Percentiles rank a stretch among this genome's conserved stretches.
Evolutionary conservation across 2,113 vertebrate species (phyloP).

Genomic region (Emydura subglobosa): DNA sequence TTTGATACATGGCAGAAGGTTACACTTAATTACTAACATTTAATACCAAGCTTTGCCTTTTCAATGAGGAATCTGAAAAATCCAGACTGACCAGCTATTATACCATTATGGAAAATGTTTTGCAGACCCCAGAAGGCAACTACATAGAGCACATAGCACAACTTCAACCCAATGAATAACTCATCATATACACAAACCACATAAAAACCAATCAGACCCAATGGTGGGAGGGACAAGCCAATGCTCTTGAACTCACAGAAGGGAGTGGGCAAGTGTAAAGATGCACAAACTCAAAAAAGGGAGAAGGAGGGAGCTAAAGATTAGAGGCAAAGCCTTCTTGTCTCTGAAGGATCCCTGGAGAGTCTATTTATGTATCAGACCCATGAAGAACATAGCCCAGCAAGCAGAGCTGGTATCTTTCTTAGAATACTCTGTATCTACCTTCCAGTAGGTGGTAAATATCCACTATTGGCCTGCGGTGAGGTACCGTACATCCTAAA

Average conservation of each 20-base stretch:
- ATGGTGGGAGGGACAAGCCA: background rate
- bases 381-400: fast-evolving
- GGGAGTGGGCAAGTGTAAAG: fast-evolving
- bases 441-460: background rate
- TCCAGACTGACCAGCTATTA: conserved; percentile 60
- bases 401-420: background rate
- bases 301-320: background rate
- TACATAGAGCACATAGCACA: conserved; percentile 65
- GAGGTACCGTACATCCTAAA: background rate
- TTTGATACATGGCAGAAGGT: conserved; percentile 73
- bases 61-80: conserved; percentile 67
- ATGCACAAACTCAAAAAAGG: background rate
- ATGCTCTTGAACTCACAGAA: background rate
- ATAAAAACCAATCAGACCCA: conserved; percentile 11
- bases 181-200: conserved; percentile 58
- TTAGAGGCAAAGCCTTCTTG: background rate
- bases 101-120: conserved; percentile 62
- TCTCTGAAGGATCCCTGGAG: background rate
- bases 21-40: conserved; percentile 73
- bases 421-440: background rate
- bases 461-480: background rate
- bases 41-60: conserved; percentile 37
- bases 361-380: background rate
- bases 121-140: conserved; percentile 61
- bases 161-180: conserved; percentile 60